A percentile compares a stretch with the other conserved stretches of the same genome.
phyloP scores from a whole-genome alignment of 2,888 invertebrate genomes.

The Phaonia tiefii region DNA sequence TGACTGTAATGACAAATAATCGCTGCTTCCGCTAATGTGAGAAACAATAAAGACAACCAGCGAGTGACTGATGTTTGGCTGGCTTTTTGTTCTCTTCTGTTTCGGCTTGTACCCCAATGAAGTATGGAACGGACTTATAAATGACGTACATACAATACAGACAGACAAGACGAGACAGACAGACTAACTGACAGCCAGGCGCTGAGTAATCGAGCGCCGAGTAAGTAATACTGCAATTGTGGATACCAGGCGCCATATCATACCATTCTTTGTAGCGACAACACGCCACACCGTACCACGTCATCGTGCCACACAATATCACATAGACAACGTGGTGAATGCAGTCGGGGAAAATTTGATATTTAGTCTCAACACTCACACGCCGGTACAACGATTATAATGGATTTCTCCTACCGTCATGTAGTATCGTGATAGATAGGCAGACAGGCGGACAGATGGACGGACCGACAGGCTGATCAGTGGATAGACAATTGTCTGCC shows the following conservation, averaged over 20 bases:
- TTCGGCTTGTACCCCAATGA: background rate
- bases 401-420: slow-evolving; percentile 42
- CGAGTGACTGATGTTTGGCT: slow-evolving; percentile 17
- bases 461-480: slow-evolving; percentile 26
- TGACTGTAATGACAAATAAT: slow-evolving; percentile 71
- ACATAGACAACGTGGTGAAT: slow-evolving; percentile 21
- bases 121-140: slow-evolving; percentile 34
- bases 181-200: background rate
- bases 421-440: slow-evolving; percentile 28
- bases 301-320: no score
- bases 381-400: slow-evolving; percentile 43
- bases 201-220: slow-evolving; percentile 4
- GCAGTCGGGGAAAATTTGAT: slow-evolving; percentile 7
- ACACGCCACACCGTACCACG: no score
- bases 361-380: slow-evolving; percentile 60
- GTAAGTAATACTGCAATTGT: slow-evolving; percentile 9
- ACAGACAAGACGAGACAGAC: background rate
- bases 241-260: slow-evolving; percentile 38
- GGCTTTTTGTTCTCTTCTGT: slow-evolving; percentile 5
- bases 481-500: slow-evolving; percentile 21
- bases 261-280: background rate
- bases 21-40: slow-evolving; percentile 71
- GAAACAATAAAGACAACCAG: slow-evolving; percentile 60
- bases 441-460: slow-evolving; percentile 23
- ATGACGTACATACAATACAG: slow-evolving; percentile 7